A percentile compares a stretch with the other conserved stretches of the same genome.
These are phyloP conservation scores for Callipepla californica DNA, from an alignment of 2,113 vertebrate species.

Conservation along the genomic window DNA sequence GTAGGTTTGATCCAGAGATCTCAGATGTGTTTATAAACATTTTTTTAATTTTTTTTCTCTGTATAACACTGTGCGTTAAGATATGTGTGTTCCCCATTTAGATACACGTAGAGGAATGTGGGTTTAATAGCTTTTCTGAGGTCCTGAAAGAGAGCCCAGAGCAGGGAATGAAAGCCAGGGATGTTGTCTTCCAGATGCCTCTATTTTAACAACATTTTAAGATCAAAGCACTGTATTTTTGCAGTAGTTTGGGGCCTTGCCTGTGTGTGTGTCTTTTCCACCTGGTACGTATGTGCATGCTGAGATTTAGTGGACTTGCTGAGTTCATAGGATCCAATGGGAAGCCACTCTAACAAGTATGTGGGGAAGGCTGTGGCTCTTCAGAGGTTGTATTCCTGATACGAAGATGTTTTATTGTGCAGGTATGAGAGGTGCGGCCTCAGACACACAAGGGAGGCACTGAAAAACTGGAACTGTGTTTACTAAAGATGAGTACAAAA, in stretches of 20 bases:
- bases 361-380: background rate
- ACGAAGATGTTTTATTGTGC: background rate
- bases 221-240: background rate
- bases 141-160: background rate
- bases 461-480: background rate
- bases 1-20: background rate
- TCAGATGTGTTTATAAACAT: background rate
- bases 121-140: background rate
- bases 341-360: background rate
- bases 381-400: background rate
- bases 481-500: background rate
- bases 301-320: background rate
- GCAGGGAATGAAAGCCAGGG: background rate
- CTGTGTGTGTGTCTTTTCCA: fast-evolving
- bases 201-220: background rate
- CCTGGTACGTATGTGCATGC: no score
- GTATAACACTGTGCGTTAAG: background rate
- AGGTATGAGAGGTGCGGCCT: background rate
- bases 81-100: background rate
- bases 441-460: background rate
- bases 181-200: background rate
- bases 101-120: background rate
- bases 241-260: background rate
- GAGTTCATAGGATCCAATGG: background rate
- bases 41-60: background rate